Conservation (phyloP, 2,888 invertebrate genomes). For the Siphlonurus alternatus region DNA sequence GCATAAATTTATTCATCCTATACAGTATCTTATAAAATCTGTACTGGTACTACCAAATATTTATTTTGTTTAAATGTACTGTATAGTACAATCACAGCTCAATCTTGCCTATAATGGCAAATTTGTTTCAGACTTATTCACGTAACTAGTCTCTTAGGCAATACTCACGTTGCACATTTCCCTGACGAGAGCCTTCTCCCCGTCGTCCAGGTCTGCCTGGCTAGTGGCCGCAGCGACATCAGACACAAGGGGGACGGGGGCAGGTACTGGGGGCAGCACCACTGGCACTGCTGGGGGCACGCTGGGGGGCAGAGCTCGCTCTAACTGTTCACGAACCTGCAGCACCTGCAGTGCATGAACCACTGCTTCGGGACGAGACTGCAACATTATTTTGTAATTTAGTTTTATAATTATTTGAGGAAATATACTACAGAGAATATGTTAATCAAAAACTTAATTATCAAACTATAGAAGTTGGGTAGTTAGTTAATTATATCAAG, state of each 20-base stretch:
- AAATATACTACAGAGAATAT: too few relatives aligned
- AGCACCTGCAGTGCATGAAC: constrained; percentile 83
- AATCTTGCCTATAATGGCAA: not conserved
- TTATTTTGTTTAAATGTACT: too few relatives aligned
- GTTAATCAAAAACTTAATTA: too few relatives aligned
- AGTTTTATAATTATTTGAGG: too few relatives aligned
- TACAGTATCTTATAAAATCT: too few relatives aligned
- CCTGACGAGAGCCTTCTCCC: constrained; percentile 79
- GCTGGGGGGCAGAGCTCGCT: constrained; percentile 37
- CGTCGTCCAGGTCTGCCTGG: constrained; percentile 38
- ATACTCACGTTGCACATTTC: constrained; percentile 83
- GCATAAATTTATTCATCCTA: too few relatives aligned
- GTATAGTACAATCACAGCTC: not conserved
- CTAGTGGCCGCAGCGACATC: constrained; percentile 13
- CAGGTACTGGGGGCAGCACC: not conserved
- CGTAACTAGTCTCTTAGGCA: not conserved
- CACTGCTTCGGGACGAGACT: constrained; percentile 70
- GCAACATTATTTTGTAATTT: not conserved
- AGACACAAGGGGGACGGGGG: not conserved
- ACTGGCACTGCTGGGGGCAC: constrained; percentile 5
- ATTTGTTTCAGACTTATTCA: not conserved
- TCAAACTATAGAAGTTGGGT: too few relatives aligned
- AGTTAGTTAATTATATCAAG: too few relatives aligned
- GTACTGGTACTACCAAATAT: too few relatives aligned
- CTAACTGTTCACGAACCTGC: constrained; percentile 75